Evolutionary conservation across 2,113 vertebrate genomes (phyloP).

Genomic region (Strix uralensis): DNA sequence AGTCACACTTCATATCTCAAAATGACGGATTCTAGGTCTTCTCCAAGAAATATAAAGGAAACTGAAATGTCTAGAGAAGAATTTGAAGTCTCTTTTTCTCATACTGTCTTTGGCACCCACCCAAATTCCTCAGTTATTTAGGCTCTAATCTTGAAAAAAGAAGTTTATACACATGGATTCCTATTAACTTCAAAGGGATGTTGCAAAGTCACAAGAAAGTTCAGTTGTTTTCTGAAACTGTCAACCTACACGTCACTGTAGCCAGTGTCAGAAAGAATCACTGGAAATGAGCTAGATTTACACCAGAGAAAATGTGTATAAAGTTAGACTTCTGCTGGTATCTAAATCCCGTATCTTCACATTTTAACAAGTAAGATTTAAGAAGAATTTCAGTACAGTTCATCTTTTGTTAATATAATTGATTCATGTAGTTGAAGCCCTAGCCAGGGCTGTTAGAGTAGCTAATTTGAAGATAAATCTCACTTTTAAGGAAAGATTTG

Average conservation of each 20-base stretch:
- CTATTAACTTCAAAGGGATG: background rate
- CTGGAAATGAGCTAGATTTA: background rate
- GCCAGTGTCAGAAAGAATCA: background rate
- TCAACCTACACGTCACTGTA: background rate
- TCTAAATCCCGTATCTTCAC: conserved; percentile 22
- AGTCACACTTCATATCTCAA: background rate
- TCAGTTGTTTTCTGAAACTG: background rate
- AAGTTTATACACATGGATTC: background rate
- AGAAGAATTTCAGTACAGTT: conserved; percentile 24
- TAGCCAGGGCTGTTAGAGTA: conserved; percentile 24
- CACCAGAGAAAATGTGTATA: background rate
- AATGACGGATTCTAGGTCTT: background rate
- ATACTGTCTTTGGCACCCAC: background rate
- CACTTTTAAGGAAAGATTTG: conserved; percentile 44
- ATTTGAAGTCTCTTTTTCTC: background rate
- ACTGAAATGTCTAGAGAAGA: background rate
- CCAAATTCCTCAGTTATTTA: background rate
- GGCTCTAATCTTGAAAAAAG: background rate
- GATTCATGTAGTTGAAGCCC: conserved; percentile 27
- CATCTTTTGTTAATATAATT: conserved; percentile 55
- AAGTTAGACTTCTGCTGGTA: background rate
- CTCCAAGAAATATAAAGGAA: background rate
- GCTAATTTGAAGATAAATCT: conserved; percentile 66
- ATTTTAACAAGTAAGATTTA: conserved; percentile 17
- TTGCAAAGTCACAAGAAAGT: background rate